Percentiles rank a stretch among this genome's conserved stretches.
Evolutionary conservation across 1,140 invertebrate genomes (phyloP).

Genomic region (Drosophila ananassae): DNA sequence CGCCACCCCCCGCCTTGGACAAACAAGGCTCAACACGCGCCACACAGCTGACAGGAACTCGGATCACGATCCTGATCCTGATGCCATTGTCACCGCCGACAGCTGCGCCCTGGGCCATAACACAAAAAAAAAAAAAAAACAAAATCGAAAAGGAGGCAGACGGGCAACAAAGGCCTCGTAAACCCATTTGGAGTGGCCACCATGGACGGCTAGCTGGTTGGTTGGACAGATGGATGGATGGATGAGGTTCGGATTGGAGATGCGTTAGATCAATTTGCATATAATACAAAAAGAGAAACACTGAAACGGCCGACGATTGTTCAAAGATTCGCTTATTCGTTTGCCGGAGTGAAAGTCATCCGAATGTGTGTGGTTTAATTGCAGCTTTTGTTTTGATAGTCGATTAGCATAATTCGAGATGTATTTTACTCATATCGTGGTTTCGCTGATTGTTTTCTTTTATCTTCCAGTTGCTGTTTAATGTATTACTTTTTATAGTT

Average conservation of each 20-base stretch:
- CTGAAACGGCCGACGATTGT: conserved; percentile 44
- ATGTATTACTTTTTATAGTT: conserved; percentile 23
- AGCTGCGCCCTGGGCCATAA: conserved; percentile 37
- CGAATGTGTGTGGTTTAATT: conserved; percentile 61
- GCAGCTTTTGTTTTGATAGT: conserved; percentile 67
- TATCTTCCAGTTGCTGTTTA: conserved; percentile 12
- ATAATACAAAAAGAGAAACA: conserved; percentile 76
- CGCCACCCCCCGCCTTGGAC: conserved; percentile 20
- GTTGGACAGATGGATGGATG: neutral
- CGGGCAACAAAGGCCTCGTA: conserved; percentile 31
- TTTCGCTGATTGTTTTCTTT: conserved; percentile 35
- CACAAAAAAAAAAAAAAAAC: neutral
- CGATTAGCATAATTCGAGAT: conserved; percentile 60
- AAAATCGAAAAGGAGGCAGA: conserved; percentile 3
- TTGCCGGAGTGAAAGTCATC: conserved; percentile 61
- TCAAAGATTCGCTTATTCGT: conserved; percentile 31
- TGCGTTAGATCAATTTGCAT: conserved; percentile 62
- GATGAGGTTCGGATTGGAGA: conserved; percentile 8
- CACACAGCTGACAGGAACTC: conserved; percentile 66
- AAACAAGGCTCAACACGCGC: conserved; percentile 55
- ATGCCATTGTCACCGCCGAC: conserved; percentile 33
- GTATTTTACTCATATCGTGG: conserved; percentile 38
- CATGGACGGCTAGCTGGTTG: conserved; percentile 10
- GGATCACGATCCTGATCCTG: conserved; percentile 49
- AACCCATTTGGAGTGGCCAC: conserved; percentile 37